Conservation (phyloP, 2,113 vertebrate genomes). For the Nyctibius bracteatus region DNA sequence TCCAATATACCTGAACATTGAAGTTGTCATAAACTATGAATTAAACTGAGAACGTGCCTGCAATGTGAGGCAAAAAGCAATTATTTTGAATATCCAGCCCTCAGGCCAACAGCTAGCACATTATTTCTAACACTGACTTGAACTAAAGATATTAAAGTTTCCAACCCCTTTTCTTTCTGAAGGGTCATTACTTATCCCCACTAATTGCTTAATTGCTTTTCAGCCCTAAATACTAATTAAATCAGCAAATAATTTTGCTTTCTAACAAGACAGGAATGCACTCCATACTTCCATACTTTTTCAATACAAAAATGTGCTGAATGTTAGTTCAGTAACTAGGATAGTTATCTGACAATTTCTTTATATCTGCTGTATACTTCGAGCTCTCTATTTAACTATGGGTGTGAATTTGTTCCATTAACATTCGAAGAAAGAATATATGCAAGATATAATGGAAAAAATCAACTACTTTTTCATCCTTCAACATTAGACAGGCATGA, state of each 20-base stretch:
- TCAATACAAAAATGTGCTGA: neutral
- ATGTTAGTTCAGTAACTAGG: constrained; percentile 17
- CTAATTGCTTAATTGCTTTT: neutral
- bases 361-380: neutral
- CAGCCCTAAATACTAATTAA: neutral
- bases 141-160: neutral
- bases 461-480: constrained; percentile 35
- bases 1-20: neutral
- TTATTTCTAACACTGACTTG: neutral
- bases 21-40: neutral
- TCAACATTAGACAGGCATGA: constrained; percentile 39
- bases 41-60: neutral
- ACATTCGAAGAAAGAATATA: constrained; percentile 26
- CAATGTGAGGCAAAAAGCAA: constrained; percentile 33
- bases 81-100: neutral
- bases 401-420: constrained; percentile 44
- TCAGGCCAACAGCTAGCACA: neutral
- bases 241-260: neutral
- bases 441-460: constrained; percentile 29
- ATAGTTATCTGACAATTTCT: constrained; percentile 9
- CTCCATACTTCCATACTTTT: neutral
- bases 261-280: neutral
- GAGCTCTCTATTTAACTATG: neutral
- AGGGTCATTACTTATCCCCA: neutral
- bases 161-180: neutral